Evolutionary conservation across 1,140 invertebrate species (phyloP), one percentile per base, ranked within the genome.

Genomic region (Episyrphus balteatus): DNA sequence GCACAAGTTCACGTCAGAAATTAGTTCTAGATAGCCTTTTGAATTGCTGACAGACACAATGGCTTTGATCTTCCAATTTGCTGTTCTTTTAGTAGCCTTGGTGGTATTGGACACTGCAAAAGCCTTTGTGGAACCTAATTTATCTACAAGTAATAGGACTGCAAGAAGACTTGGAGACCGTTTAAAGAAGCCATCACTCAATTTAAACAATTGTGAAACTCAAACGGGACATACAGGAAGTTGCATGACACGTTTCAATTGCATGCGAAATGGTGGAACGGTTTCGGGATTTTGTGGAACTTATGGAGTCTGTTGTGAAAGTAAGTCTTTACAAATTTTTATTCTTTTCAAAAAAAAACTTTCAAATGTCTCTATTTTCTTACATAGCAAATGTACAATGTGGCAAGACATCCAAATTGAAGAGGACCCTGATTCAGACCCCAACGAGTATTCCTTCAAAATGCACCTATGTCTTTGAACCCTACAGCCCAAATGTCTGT

Each of bases 171-270:
- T 26, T 3, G 21, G 21, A 26, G 21, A 26, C 21, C 21, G 21
- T 8, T 26, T 26, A 8, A 26, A 26, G 21, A 26, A 26, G 21
- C 21, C 21, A 26, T 26, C 21, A 5, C 3, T 26, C 3, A 26
- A 26, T 26, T 8, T 26, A 5, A 26, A 26, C 14, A 61, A 55
- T 12, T 66, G 63, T 44, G 33, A 42, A 30, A 66, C 63, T n/a
- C 61, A 59, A 15, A 52, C 53, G 11, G 74, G 72, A 48, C 69
- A 76, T 10, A 70, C 70, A 44, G 82, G 82, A 15, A 82, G 79
- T 1, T 85, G 82, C 56, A 79, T 80, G 45, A 80, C 81, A 2
- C 71, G 75, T 54, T 70, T 73, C 51, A 78, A 83, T 61, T 86
- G 83, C 55, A 56, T 61, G 10, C 68, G 69, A 38, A 68, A 75